phyloP scores from a whole-genome alignment of 2,888 invertebrate species.

The Aphodius sticticus region DNA sequence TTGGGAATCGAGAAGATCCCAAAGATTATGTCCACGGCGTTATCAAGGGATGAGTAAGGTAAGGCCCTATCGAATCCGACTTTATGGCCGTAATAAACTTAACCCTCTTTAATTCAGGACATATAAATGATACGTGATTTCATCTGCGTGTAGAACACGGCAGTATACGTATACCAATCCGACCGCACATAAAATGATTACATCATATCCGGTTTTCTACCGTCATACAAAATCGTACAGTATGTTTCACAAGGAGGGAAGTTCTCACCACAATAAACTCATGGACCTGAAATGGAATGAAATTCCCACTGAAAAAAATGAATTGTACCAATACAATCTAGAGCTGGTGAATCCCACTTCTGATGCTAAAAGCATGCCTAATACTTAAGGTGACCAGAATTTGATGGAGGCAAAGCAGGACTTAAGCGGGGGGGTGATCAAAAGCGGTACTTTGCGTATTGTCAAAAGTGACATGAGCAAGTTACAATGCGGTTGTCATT shows the following conservation, averaged over 20 bases:
- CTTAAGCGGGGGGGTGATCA: too few species aligned
- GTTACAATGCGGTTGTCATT: too few species aligned
- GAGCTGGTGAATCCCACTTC: too few species aligned
- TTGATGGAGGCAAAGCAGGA: too few species aligned
- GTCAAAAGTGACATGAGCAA: too few species aligned
- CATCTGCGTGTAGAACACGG: slow-evolving; percentile 29
- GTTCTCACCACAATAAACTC: slow-evolving; percentile 4
- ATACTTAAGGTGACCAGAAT: too few species aligned
- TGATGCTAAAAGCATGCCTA: too few species aligned
- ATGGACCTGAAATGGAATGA: not conserved
- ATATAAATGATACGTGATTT: slow-evolving; percentile 36
- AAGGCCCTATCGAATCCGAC: slow-evolving; percentile 27
- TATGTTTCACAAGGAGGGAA: not conserved
- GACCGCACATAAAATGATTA: not conserved
- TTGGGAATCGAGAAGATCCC: not conserved
- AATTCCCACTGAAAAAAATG: not conserved
- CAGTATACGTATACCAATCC: not conserved
- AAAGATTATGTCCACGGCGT: slow-evolving; percentile 14
- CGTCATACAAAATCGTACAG: not conserved
- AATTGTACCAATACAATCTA: too few species aligned
- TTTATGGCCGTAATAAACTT: slow-evolving; percentile 34
- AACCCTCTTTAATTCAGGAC: slow-evolving; percentile 35
- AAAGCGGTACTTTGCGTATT: too few species aligned
- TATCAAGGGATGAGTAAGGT: slow-evolving; percentile 30
- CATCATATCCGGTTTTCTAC: not conserved